phyloP scores from a whole-genome alignment of 92 coral and sea anemone species.

The Montipora capitata region DNA sequence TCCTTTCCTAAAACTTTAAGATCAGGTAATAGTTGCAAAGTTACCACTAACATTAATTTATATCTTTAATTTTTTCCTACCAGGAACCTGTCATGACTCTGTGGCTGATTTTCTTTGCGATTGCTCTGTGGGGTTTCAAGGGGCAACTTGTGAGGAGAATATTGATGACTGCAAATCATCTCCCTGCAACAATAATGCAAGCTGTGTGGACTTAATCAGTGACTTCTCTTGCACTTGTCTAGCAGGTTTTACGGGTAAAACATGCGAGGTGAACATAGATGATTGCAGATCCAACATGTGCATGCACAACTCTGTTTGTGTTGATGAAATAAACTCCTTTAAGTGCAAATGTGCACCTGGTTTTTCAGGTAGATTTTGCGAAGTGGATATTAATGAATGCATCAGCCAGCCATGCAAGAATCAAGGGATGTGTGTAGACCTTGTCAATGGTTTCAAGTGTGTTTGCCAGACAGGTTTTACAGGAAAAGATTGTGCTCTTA shows the following conservation, averaged over 20 bases:
- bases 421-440: conserved; percentile 81
- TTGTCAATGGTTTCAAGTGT: conserved; percentile 75
- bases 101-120: conserved; percentile 77
- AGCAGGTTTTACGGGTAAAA: conserved; percentile 78
- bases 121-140: conserved; percentile 81
- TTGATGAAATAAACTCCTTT: conserved; percentile 75
- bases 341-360: conserved; percentile 81
- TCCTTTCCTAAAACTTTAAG: background rate
- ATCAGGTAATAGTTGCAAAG: background rate
- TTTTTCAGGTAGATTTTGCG: conserved; percentile 78
- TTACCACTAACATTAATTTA: background rate
- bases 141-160: conserved; percentile 75
- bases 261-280: conserved; percentile 75
- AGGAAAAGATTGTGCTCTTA: conserved; percentile 78
- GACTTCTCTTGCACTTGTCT: conserved; percentile 76
- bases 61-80: background rate
- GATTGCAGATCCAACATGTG: conserved; percentile 77
- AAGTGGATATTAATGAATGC: conserved; percentile 79
- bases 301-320: conserved; percentile 74
- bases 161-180: conserved; percentile 75
- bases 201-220: conserved; percentile 77
- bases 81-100: conserved; percentile 87
- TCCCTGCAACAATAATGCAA: conserved; percentile 78
- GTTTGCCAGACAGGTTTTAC: conserved; percentile 84
- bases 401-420: conserved; percentile 71